A percentile compares a stretch with the other conserved stretches of the same genome.
These are phyloP conservation scores for Craseonycteris thonglongyai DNA, from an alignment of 2,113 vertebrate genomes.

Conservation along the genomic window DNA sequence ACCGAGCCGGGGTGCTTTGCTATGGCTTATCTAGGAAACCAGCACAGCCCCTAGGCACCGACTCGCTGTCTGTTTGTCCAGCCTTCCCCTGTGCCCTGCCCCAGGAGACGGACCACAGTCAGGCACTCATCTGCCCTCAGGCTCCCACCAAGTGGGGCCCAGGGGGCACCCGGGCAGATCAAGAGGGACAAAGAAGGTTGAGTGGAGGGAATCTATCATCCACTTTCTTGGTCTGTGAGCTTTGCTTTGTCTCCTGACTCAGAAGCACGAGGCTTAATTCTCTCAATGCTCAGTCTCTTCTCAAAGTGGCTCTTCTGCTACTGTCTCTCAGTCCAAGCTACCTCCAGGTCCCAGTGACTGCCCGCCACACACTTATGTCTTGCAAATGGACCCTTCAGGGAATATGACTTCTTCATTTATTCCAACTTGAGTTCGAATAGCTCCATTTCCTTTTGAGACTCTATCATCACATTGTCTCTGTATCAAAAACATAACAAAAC, in stretches of 20 bases:
- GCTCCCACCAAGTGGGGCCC: background rate
- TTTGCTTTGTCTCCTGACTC: background rate
- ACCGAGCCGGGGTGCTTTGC: background rate
- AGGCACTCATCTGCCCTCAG: background rate
- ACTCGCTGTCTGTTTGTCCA: background rate
- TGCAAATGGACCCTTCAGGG: background rate
- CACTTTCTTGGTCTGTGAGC: background rate
- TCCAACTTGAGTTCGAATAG: background rate
- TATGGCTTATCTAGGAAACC: background rate
- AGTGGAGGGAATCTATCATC: no score
- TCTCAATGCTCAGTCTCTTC: background rate
- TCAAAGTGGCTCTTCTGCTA: background rate
- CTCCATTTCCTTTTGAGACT: background rate
- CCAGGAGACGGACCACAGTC: background rate
- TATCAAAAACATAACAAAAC: background rate
- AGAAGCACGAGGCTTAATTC: background rate
- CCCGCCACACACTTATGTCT: no score
- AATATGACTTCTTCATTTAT: background rate
- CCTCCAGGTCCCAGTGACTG: background rate
- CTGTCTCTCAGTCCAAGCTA: background rate
- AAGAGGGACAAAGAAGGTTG: background rate
- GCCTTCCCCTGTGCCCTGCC: background rate
- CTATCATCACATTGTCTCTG: no score
- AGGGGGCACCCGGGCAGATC: background rate
- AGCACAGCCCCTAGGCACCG: background rate